Percentiles rank a stretch among this genome's conserved stretches.
phyloP scores from a whole-genome alignment of 2,888 invertebrate genomes.

The Mythimna pallens region DNA sequence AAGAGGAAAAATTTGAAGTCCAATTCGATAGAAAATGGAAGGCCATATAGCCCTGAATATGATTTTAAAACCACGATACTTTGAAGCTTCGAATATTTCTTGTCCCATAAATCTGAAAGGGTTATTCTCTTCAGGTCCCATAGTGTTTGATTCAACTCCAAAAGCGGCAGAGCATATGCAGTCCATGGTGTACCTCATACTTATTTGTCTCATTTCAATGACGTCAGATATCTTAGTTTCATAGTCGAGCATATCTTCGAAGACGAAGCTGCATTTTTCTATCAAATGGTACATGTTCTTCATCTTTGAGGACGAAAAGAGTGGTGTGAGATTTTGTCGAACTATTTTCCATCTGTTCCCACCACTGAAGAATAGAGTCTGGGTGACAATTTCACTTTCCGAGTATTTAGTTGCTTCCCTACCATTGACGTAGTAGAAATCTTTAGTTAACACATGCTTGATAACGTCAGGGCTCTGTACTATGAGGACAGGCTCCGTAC shows the following conservation, averaged over 20 bases:
- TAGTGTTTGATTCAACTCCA: slow-evolving; percentile 61
- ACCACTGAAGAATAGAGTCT: slow-evolving; percentile 70
- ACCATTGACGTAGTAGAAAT: slow-evolving; percentile 76
- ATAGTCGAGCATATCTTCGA: slow-evolving; percentile 69
- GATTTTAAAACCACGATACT: slow-evolving; percentile 61
- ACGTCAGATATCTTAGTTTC: slow-evolving; percentile 40
- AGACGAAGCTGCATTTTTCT: slow-evolving; percentile 62
- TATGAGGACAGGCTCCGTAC: slow-evolving; percentile 75
- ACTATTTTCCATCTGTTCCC: slow-evolving; percentile 79
- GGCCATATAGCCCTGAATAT: slow-evolving; percentile 73
- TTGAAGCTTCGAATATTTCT: slow-evolving; percentile 66
- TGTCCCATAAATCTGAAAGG: slow-evolving; percentile 68
- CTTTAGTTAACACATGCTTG: slow-evolving; percentile 71
- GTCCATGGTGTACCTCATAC: slow-evolving; percentile 75
- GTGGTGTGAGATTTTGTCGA: slow-evolving; percentile 75
- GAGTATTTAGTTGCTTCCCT: slow-evolving; percentile 72
- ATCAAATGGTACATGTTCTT: slow-evolving; percentile 75
- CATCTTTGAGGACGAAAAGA: slow-evolving; percentile 76
- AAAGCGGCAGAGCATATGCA: slow-evolving; percentile 69
- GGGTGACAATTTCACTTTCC: slow-evolving; percentile 66
- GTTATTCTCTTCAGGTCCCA: slow-evolving; percentile 56
- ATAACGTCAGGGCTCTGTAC: slow-evolving; percentile 74
- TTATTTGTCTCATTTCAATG: slow-evolving; percentile 62
- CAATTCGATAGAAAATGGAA: slow-evolving; percentile 71
- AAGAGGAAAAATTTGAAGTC: slow-evolving; percentile 66